Evolutionary conservation across 2,888 invertebrate species (phyloP).

Genomic region (Ichneumoninae sp.): DNA sequence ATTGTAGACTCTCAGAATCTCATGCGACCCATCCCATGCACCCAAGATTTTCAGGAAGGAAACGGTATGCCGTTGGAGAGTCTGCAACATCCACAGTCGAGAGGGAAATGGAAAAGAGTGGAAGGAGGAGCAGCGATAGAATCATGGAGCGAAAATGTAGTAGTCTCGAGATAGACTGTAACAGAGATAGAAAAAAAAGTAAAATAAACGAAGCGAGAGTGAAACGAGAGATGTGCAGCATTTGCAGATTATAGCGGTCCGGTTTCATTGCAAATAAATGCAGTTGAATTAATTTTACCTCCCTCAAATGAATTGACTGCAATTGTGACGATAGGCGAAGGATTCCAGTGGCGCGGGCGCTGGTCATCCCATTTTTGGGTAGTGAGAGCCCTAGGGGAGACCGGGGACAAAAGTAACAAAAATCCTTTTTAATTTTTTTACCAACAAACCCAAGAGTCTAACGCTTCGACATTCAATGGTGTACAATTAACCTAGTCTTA

Average conservation of each 20-base stretch:
- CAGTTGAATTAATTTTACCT: conserved; percentile 53
- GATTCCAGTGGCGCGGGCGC: conserved; percentile 11
- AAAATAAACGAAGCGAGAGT: conserved; percentile 1
- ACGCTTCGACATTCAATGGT: too few relatives aligned
- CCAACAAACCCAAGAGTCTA: too few relatives aligned
- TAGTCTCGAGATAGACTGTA: conserved; percentile 15
- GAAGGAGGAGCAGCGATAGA: conserved; percentile 30
- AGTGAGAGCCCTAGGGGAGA: conserved; percentile 35
- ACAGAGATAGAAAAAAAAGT: background rate
- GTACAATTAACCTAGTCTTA: too few relatives aligned
- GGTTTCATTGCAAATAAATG: conserved; percentile 51
- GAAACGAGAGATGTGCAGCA: conserved; percentile 1
- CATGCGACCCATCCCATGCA: conserved; percentile 34
- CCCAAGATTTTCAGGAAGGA: conserved; percentile 38
- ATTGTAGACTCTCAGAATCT: conserved; percentile 62
- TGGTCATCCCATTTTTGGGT: conserved; percentile 38
- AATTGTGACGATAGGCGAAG: conserved; percentile 67
- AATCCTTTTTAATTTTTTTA: too few relatives aligned
- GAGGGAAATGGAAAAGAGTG: conserved; percentile 32
- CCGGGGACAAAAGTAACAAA: too few relatives aligned
- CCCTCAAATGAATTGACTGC: conserved; percentile 65
- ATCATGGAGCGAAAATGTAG: conserved; percentile 25
- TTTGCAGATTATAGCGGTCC: conserved; percentile 20
- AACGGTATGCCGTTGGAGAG: conserved; percentile 17
- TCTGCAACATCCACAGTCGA: background rate